phyloP scores from a whole-genome alignment of 2,888 invertebrate genomes.

The Ornithoptera alexandrae region DNA sequence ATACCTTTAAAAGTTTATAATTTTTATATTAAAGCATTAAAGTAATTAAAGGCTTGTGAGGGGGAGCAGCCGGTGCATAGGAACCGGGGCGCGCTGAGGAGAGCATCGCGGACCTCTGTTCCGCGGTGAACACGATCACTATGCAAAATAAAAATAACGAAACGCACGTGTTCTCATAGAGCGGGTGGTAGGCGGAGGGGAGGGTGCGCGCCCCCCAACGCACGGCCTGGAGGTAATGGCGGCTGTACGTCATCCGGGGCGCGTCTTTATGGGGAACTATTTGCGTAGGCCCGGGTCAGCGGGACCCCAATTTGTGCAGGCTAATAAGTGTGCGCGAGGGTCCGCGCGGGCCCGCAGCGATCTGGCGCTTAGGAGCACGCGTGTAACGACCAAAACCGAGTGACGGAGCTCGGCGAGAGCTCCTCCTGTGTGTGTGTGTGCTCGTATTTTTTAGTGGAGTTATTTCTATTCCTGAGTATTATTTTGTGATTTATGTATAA shows the following conservation, averaged over 20 bases:
- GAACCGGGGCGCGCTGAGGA: too few relatives aligned
- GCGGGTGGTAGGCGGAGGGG: not conserved
- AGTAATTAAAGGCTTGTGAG: too few relatives aligned
- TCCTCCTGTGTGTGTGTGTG: too few relatives aligned
- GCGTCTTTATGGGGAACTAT: conserved; percentile 33
- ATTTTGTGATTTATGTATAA: conserved; percentile 13
- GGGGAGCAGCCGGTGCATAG: too few relatives aligned
- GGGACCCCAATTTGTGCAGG: conserved; percentile 32
- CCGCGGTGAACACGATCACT: too few relatives aligned
- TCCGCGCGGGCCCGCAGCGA: not conserved
- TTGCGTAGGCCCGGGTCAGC: conserved; percentile 29
- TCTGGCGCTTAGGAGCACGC: not conserved
- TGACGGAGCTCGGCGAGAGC: too few relatives aligned
- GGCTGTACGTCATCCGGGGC: conserved; percentile 27
- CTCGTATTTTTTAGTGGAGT: not conserved
- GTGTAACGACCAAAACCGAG: too few relatives aligned
- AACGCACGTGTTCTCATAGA: too few relatives aligned
- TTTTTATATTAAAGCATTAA: too few relatives aligned
- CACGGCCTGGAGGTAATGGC: conserved; percentile 16
- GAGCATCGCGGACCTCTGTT: too few relatives aligned
- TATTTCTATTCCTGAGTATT: not conserved
- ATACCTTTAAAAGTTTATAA: too few relatives aligned
- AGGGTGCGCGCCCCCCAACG: not conserved
- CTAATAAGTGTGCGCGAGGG: conserved; percentile 28
- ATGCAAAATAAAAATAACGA: too few relatives aligned